Evolutionary conservation across 2,888 invertebrate genomes (phyloP).

Genomic region (Galerucella calmariensis): DNA sequence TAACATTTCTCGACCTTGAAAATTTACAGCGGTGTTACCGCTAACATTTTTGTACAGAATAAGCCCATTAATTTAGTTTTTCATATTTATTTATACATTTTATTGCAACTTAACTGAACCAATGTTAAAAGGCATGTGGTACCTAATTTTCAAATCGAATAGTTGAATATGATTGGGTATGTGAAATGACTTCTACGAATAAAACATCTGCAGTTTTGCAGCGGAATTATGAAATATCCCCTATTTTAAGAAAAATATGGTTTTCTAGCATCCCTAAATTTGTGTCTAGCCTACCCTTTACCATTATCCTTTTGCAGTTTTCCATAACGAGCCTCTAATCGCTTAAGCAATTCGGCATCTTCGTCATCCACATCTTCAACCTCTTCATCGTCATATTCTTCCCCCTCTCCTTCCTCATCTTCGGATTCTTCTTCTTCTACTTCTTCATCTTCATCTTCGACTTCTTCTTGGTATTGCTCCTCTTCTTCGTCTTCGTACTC

Average conservation of each 20-base stretch:
- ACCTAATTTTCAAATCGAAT: no score
- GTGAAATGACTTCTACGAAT: no score
- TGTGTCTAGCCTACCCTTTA: conserved; percentile 37
- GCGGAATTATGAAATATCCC: background rate
- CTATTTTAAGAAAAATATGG: conserved; percentile 57
- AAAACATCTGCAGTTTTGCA: no score
- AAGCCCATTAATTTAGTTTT: no score
- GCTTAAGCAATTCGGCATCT: conserved; percentile 75
- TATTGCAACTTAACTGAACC: no score
- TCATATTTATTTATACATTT: no score
- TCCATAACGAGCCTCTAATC: conserved; percentile 80
- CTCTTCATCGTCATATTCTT: conserved; percentile 60
- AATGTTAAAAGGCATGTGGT: no score
- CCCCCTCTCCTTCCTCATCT: conserved; percentile 61
- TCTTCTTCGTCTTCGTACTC: conserved; percentile 57
- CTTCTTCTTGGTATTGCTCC: conserved; percentile 62
- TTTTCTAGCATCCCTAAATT: conserved; percentile 62
- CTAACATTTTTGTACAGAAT: no score
- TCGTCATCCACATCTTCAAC: conserved; percentile 72
- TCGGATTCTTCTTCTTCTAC: conserved; percentile 64
- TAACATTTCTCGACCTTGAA: no score
- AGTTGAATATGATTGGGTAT: no score
- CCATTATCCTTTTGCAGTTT: conserved; percentile 67
- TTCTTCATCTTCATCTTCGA: conserved; percentile 61
- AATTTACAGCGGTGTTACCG: no score